Percentiles rank a stretch among this genome's conserved stretches.
Evolutionary conservation across 2,797 vertebrate genomes (phyloP).

Genomic region (Knipowitschia caucasica): DNA sequence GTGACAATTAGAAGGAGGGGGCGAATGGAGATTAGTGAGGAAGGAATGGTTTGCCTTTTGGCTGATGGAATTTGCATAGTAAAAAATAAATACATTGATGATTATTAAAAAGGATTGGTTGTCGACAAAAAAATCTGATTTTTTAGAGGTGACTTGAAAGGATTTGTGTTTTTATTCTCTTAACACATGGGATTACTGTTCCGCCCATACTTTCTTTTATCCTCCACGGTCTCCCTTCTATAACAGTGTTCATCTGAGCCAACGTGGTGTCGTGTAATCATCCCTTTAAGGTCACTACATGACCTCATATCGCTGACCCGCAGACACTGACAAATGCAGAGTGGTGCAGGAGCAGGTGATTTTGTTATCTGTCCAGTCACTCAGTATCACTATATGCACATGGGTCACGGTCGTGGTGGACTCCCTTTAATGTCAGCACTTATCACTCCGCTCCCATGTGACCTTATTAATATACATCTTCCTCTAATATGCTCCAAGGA

Average conservation of each 20-base stretch:
- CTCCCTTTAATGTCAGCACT: constrained; percentile 57
- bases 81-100: too few relatives aligned
- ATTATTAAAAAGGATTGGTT: constrained; percentile 29
- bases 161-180: constrained; percentile 41
- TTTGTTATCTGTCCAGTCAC: constrained; percentile 48
- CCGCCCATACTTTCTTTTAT: constrained; percentile 15
- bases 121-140: constrained; percentile 50
- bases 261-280: constrained; percentile 34
- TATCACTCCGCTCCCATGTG: constrained; percentile 47
- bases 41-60: constrained; percentile 63
- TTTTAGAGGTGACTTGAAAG: constrained; percentile 20
- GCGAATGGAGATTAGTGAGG: constrained; percentile 49
- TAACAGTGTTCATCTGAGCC: constrained; percentile 21
- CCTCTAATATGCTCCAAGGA: constrained; percentile 48
- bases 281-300: constrained; percentile 31
- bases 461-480: constrained; percentile 45
- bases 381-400: constrained; percentile 43
- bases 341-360: constrained; percentile 33
- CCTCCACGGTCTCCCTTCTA: constrained; percentile 20
- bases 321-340: constrained; percentile 44
- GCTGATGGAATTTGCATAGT: constrained; percentile 49
- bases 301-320: constrained; percentile 48
- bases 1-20: constrained; percentile 66
- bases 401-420: constrained; percentile 48
- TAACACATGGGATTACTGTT: constrained; percentile 18